Evolutionary conservation across 2,797 vertebrate genomes (phyloP).

Genomic region (Diplodus sargus): DNA sequence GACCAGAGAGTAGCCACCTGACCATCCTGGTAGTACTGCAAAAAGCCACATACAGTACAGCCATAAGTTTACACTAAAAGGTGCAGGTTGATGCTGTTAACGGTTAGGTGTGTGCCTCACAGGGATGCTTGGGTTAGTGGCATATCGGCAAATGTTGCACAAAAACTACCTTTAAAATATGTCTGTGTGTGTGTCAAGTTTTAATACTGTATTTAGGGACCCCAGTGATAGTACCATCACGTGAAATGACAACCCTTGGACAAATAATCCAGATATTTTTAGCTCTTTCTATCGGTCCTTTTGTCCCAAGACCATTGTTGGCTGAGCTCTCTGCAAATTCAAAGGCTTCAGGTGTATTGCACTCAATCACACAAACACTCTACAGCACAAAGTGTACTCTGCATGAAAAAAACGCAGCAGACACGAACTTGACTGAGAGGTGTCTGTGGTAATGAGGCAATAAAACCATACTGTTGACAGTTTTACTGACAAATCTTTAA

Average conservation of each 20-base stretch:
- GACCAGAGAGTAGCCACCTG: constrained; percentile 42
- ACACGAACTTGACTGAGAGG: background rate
- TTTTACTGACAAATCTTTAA: constrained; percentile 51
- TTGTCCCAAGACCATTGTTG: constrained; percentile 26
- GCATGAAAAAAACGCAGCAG: constrained; percentile 2
- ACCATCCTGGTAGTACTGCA: background rate
- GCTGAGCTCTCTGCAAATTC: constrained; percentile 14
- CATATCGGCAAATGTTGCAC: too few relatives aligned
- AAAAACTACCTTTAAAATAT: background rate
- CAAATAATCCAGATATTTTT: constrained; percentile 48
- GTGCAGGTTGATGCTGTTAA: background rate
- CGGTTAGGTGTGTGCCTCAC: background rate
- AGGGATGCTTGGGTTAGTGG: background rate
- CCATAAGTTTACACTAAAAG: background rate
- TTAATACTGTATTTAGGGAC: constrained; percentile 13
- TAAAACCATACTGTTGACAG: constrained; percentile 48
- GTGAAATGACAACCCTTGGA: constrained; percentile 25
- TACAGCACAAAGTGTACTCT: background rate
- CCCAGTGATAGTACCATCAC: background rate
- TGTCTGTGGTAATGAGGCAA: constrained; percentile 44
- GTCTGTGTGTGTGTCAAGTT: background rate
- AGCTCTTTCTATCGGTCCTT: constrained; percentile 38
- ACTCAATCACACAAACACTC: constrained; percentile 19
- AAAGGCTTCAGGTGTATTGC: constrained; percentile 43
- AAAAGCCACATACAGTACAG: background rate